phyloP scores from a whole-genome alignment of 1,140 invertebrate species.

The Branchinecta lindahli region DNA sequence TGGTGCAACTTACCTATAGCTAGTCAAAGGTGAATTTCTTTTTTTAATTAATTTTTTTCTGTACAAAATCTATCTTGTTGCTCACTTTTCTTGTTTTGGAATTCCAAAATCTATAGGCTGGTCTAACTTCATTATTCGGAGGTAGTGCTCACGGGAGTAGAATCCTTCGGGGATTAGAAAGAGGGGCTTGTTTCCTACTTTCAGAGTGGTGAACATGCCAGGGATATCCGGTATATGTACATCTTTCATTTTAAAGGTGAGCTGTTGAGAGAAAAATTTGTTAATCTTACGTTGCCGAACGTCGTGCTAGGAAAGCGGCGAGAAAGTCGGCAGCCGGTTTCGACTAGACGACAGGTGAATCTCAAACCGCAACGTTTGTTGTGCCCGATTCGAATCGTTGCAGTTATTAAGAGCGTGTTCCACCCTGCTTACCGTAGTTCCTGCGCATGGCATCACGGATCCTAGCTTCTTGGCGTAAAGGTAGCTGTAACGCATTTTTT shows the following conservation, averaged over 20 bases:
- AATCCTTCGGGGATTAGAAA: conserved; percentile 59
- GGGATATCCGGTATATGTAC: conserved; percentile 56
- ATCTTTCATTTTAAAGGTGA: conserved; percentile 54
- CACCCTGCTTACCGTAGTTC: too few relatives aligned
- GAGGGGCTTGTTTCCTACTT: conserved; percentile 44
- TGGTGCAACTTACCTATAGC: neutral
- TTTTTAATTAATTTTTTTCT: conserved; percentile 7
- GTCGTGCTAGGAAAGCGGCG: too few relatives aligned
- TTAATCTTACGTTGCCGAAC: too few relatives aligned
- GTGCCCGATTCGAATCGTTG: too few relatives aligned
- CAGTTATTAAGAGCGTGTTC: too few relatives aligned
- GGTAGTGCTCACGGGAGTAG: conserved; percentile 51
- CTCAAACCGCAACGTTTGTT: too few relatives aligned
- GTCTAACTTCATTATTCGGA: conserved; percentile 73
- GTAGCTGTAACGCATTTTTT: too few relatives aligned
- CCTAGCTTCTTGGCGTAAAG: too few relatives aligned
- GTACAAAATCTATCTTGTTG: neutral
- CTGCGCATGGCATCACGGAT: too few relatives aligned
- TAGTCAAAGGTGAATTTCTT: neutral
- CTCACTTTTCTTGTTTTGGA: neutral
- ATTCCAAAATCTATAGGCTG: conserved; percentile 58
- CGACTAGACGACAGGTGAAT: too few relatives aligned
- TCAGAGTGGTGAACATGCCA: conserved; percentile 64
- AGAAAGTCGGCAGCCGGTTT: too few relatives aligned
- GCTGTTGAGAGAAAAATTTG: conserved; percentile 31